phyloP scores from a whole-genome alignment of 2,797 vertebrate genomes.

The Bothrops alternatus region DNA sequence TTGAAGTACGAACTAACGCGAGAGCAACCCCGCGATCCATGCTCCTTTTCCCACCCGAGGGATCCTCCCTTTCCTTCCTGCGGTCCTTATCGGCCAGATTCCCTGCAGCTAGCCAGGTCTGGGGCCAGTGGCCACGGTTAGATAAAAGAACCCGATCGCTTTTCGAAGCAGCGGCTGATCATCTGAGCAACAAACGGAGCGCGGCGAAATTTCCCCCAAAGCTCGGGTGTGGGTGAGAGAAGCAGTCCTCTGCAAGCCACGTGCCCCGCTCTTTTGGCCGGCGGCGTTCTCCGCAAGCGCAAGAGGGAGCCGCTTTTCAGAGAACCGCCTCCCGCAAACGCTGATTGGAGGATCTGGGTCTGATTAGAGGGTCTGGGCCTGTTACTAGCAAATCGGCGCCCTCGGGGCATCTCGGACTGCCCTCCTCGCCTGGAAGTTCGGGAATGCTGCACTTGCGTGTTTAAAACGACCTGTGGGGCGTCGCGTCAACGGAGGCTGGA shows the following conservation, averaged over 20 bases:
- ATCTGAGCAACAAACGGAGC: background rate
- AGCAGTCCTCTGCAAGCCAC: no score
- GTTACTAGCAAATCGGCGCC: background rate
- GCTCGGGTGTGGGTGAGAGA: no score
- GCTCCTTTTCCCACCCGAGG: no score
- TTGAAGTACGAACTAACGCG: background rate
- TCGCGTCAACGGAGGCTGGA: background rate
- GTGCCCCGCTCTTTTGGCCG: background rate
- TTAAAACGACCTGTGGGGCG: background rate
- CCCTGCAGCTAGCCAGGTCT: background rate
- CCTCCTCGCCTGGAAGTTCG: background rate
- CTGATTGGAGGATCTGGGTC: background rate
- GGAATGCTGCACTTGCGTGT: background rate
- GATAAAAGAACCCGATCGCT: background rate
- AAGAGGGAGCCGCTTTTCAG: background rate
- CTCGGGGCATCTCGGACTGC: background rate
- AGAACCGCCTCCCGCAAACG: background rate
- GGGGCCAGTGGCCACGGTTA: background rate
- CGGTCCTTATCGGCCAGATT: constrained; percentile 12
- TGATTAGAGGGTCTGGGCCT: background rate
- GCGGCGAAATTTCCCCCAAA: background rate
- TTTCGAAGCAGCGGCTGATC: background rate
- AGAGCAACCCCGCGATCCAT: background rate
- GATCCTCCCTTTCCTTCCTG: background rate
- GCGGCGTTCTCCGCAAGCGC: no score